Evolutionary conservation across 37 sponge, comb jelly and placozoan species (phyloP).

Genomic region (Spongilla lacustris): DNA sequence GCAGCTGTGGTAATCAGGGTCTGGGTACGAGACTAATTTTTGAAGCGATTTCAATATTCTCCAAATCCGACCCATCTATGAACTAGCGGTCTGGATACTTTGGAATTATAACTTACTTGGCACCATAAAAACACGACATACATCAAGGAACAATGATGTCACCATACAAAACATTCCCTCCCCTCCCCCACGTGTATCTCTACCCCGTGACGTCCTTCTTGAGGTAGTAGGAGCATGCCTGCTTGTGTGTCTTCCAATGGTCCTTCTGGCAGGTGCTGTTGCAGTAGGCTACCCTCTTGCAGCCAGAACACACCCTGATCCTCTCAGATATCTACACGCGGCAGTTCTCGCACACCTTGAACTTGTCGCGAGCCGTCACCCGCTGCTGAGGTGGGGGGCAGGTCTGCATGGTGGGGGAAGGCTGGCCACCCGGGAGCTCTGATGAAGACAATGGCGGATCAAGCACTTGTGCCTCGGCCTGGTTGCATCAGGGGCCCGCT

Average conservation of each 20-base stretch:
- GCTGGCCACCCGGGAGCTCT: background rate
- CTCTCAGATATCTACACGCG: slow-evolving; percentile 11
- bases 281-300: slow-evolving; percentile 75
- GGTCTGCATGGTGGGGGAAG: too few relatives aligned
- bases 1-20: too few relatives aligned
- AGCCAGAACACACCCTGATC: slow-evolving; percentile 54
- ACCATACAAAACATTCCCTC: background rate
- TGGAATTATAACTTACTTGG: too few relatives aligned
- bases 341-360: slow-evolving; percentile 46
- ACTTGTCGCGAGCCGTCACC: slow-evolving; percentile 53
- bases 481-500: too few relatives aligned
- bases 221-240: slow-evolving; percentile 40
- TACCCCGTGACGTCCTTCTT: slow-evolving; percentile 37
- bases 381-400: background rate
- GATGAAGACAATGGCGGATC: background rate
- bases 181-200: too few relatives aligned
- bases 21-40: too few relatives aligned
- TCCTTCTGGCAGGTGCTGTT: slow-evolving; percentile 64
- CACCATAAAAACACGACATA: too few relatives aligned
- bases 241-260: slow-evolving; percentile 83
- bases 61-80: too few relatives aligned
- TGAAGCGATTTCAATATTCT: too few relatives aligned
- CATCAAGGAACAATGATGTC: too few relatives aligned
- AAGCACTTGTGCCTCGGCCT: too few relatives aligned
- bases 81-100: too few relatives aligned